Percentiles rank a stretch among this genome's conserved stretches.
phyloP scores from a whole-genome alignment of 2,113 vertebrate species.

The Proteles cristata region DNA sequence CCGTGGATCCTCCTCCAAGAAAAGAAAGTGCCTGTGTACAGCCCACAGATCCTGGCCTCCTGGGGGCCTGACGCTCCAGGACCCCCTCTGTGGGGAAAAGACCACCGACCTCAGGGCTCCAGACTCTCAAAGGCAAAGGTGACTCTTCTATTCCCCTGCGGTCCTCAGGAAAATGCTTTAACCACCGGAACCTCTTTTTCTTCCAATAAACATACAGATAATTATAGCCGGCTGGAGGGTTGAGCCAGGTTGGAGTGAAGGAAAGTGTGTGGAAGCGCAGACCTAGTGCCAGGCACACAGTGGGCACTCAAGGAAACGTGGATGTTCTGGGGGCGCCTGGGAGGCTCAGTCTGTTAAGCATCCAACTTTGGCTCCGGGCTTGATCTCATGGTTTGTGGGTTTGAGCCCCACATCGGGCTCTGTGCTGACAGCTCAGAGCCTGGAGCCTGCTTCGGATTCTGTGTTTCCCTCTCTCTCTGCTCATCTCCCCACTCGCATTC shows the following conservation, averaged over 20 bases:
- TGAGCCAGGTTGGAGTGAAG: neutral
- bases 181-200: neutral
- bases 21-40: accelerated
- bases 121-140: neutral
- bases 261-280: neutral
- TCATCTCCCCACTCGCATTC: no score
- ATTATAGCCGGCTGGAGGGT: neutral
- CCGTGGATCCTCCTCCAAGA: neutral
- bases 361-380: no score
- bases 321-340: neutral
- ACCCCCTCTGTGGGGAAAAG: neutral
- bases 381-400: no score
- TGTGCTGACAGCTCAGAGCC: no score
- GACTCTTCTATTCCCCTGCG: neutral
- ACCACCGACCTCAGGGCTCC: neutral
- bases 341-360: no score
- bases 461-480: no score
- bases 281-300: neutral
- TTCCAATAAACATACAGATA: neutral
- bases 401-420: no score
- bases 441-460: no score
- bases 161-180: neutral
- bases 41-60: neutral
- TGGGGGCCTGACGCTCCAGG: neutral
- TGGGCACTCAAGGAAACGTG: neutral